Conservation (phyloP, 2,113 vertebrate genomes). For the Craseonycteris thonglongyai region DNA sequence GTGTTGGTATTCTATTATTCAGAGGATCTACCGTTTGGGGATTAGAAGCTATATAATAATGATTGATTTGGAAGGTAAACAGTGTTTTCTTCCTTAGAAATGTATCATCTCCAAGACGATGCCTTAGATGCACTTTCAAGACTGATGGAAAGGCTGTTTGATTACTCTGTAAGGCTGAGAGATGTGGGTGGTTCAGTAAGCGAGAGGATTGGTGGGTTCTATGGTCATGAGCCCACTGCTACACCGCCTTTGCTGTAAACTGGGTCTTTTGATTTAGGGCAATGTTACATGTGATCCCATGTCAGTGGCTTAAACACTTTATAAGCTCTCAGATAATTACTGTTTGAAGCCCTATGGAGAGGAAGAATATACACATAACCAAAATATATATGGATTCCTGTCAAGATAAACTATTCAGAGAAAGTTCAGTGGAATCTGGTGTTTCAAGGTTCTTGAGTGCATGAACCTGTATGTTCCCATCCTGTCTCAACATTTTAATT, state of each 20-base stretch:
- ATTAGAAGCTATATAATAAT: not conserved
- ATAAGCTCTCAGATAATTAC: not conserved
- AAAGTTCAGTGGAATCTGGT: too few relatives aligned
- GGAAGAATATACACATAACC: not conserved
- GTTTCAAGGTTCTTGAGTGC: too few relatives aligned
- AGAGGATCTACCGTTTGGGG: not conserved
- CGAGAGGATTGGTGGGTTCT: not conserved
- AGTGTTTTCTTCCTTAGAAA: not conserved
- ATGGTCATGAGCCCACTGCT: not conserved
- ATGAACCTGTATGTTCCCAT: too few relatives aligned
- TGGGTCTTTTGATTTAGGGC: not conserved
- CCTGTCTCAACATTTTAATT: too few relatives aligned
- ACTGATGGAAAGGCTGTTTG: not conserved
- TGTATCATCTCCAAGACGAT: not conserved
- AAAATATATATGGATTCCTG: not conserved
- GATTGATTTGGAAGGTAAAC: not conserved
- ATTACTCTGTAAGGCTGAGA: not conserved
- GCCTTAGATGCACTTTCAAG: not conserved
- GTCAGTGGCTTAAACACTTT: not conserved
- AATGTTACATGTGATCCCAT: not conserved
- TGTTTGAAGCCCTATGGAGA: not conserved
- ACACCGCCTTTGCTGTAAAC: not conserved
- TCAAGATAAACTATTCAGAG: not conserved
- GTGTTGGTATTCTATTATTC: not conserved
- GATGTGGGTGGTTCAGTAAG: not conserved